Conservation (phyloP, 2,113 vertebrate species). For the Albula glossodonta region DNA sequence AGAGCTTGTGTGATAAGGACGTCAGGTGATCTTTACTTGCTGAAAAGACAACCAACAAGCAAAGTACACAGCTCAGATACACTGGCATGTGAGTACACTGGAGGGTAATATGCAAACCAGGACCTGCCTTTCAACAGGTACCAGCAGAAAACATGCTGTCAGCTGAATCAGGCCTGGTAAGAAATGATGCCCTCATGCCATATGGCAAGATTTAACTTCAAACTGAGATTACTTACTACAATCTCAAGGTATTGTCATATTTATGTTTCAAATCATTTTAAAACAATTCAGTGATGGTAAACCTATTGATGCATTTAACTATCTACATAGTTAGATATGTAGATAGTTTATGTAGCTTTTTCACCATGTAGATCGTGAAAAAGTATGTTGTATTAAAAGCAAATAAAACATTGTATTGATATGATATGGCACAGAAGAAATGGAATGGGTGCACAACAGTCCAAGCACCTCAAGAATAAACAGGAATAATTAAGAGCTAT, state of each 20-base stretch:
- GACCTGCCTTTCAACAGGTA: constrained; percentile 11
- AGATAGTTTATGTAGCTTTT: too few relatives aligned
- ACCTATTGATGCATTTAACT: not conserved
- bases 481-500: constrained; percentile 10
- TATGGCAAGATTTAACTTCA: constrained; percentile 43
- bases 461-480: constrained; percentile 1
- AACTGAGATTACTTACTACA: constrained; percentile 56
- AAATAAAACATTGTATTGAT: too few relatives aligned
- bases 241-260: constrained; percentile 46
- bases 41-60: constrained; percentile 25
- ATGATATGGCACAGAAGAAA: not conserved
- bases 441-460: not conserved
- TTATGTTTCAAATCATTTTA: constrained; percentile 58
- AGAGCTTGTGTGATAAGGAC: constrained; percentile 33
- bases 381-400: not conserved
- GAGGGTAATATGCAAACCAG: not conserved
- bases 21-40: constrained; percentile 16
- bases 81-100: not conserved
- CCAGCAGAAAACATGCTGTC: not conserved
- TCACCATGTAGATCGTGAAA: too few relatives aligned
- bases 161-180: not conserved
- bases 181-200: constrained; percentile 13
- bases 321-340: not conserved
- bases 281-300: constrained; percentile 1
- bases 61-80: not conserved